A percentile compares a stretch with the other conserved stretches of the same genome.
These are phyloP conservation scores for Fregetta grallaria DNA, from an alignment of 2,113 vertebrate genomes.

Conservation along the genomic window DNA sequence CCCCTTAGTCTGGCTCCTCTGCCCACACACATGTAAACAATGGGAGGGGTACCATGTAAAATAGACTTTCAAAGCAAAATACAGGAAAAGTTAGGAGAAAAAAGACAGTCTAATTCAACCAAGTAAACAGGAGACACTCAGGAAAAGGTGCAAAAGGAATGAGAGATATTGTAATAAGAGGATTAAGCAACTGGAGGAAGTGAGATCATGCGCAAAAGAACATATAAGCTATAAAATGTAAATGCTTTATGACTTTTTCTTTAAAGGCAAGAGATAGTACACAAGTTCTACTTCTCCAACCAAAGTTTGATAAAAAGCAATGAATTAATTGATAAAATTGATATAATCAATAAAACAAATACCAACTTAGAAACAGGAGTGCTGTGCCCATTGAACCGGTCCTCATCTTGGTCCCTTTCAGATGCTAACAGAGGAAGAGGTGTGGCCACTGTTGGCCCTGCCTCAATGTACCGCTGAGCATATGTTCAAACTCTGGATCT, in stretches of 20 bases:
- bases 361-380: background rate
- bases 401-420: background rate
- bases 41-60: conserved; percentile 50
- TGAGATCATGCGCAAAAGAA: background rate
- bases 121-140: background rate
- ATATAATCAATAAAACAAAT: background rate
- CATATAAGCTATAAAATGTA: background rate
- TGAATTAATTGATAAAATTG: background rate
- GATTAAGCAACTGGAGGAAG: background rate
- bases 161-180: background rate
- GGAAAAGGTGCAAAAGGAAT: background rate
- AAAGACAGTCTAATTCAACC: background rate
- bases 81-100: background rate
- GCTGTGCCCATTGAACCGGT: background rate
- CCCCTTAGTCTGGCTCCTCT: conserved; percentile 43
- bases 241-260: background rate
- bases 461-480: background rate
- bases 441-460: background rate
- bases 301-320: background rate
- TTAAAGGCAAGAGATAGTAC: background rate
- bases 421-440: background rate
- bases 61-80: conserved; percentile 36
- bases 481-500: background rate
- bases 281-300: background rate
- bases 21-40: conserved; percentile 61